phyloP scores from a whole-genome alignment of 37 sponge, comb jelly and placozoan species.

The Haliclona indistincta region DNA sequence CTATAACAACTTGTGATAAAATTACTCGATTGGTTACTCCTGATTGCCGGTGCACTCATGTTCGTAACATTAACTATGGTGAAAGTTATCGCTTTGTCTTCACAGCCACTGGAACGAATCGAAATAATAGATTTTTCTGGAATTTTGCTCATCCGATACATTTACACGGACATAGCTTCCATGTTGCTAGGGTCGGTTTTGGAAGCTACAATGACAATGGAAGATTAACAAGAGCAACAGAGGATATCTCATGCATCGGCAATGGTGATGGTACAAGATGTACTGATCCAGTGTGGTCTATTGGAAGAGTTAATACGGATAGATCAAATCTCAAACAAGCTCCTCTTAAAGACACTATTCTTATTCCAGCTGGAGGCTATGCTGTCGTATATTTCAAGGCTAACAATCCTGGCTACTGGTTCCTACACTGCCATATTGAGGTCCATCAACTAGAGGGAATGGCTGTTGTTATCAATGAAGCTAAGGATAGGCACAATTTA shows the following conservation, averaged over 20 bases:
- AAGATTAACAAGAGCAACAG: not conserved
- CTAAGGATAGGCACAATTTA: constrained; percentile 1
- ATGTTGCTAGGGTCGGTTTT: constrained; percentile 49
- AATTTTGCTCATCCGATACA: constrained; percentile 58
- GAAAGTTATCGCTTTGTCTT: not conserved
- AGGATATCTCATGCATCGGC: not conserved
- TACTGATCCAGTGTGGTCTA: not conserved
- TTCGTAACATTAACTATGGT: not conserved
- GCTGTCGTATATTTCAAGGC: constrained; percentile 65
- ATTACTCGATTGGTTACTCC: not conserved
- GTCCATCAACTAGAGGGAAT: constrained; percentile 74
- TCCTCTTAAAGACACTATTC: constrained; percentile 78
- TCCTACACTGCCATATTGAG: constrained; percentile 88
- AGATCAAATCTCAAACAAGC: not conserved
- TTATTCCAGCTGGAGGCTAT: constrained; percentile 83
- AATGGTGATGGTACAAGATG: not conserved
- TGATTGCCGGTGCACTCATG: constrained; percentile 12
- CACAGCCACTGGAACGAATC: not conserved
- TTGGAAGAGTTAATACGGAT: not conserved
- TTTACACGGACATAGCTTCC: constrained; percentile 63
- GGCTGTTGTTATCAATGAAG: constrained; percentile 70
- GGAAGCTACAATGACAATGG: constrained; percentile 30
- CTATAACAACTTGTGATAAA: constrained; percentile 1
- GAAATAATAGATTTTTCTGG: not conserved
- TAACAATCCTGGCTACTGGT: constrained; percentile 90